These are phyloP conservation scores for Cranoglanis bouderius DNA, from an alignment of 2,113 vertebrate genomes.

Conservation along the genomic window DNA sequence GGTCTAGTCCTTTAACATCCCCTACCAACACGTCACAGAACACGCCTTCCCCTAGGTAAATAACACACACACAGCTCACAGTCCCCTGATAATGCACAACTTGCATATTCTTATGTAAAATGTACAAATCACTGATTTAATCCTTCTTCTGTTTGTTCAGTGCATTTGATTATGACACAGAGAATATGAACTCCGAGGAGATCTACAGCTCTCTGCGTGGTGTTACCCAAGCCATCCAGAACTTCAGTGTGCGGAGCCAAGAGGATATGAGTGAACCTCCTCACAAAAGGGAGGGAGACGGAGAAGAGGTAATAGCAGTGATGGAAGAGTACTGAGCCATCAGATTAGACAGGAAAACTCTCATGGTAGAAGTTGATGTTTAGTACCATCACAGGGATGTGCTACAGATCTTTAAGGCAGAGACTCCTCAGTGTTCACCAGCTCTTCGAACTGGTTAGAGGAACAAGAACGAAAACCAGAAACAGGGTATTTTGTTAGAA, in stretches of 20 bases:
- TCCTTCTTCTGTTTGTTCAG: conserved; percentile 63
- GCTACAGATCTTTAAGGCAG: background rate
- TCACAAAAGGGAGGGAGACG: conserved; percentile 78
- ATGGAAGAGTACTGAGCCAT: background rate
- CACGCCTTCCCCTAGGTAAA: conserved; percentile 90
- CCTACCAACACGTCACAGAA: conserved; percentile 94
- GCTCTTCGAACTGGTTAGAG: background rate
- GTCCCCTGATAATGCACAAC: background rate
- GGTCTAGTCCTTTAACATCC: conserved; percentile 93
- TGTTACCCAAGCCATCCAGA: conserved; percentile 94
- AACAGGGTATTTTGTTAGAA: background rate
- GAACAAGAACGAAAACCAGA: background rate
- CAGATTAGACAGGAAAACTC: no score
- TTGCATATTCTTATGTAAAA: background rate
- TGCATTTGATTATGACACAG: conserved; percentile 96
- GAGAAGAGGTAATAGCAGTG: conserved; percentile 59
- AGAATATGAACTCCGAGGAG: conserved; percentile 94
- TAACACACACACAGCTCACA: background rate
- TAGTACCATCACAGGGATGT: background rate
- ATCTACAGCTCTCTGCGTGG: conserved; percentile 92
- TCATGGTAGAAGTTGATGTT: background rate
- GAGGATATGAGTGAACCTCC: conserved; percentile 90
- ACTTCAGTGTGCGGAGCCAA: conserved; percentile 90
- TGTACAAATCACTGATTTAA: background rate
- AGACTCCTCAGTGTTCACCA: background rate